Evolutionary conservation across 2,888 invertebrate species (phyloP), one percentile per base, ranked within the genome.

Genomic region (Drosophila eohydei): DNA sequence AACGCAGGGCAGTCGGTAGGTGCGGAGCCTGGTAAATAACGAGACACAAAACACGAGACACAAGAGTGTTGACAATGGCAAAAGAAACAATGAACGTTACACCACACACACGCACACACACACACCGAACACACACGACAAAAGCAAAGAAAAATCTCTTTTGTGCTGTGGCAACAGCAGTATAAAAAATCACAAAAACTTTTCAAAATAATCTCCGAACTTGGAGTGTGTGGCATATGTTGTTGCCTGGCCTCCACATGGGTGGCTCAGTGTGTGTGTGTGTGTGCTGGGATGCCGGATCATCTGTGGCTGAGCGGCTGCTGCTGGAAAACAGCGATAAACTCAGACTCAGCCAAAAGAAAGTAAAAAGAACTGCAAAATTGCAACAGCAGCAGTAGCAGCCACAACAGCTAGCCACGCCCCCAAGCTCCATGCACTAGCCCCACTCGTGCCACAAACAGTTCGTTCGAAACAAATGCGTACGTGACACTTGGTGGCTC

Each of bases 401-500:
- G 63, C 69, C 67, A 63, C 75, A 77, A 66, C 70, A 81, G 38
- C 59, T 50, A 28, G 67, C 59, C 80, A 66, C 55, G 50, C 68
- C 67, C 40, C 60, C 71, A 56, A 7, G 52, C 58, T 40, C 59
- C 52, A 40, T 28, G 43, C 30, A 16, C 16, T 46, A 30, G 44
- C 51, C 61, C 50, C 16, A 3, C 36, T 36, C 36, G 12, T 36
- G 4, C 30, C 30, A 4, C 30, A 57, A 65, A 48, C 67, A 71
- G 75, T 80, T 75, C 55, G 88, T 65, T 61, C 78, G 78, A 80
- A 89, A 86, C 89, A 90, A 90, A 91, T 90, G 89, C 83, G 90
- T 88, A 88, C 91, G 90, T 90, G 91, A 91, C 90, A 91, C 86
- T 86, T 84, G 90, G 86, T 89, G 90, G 89, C 80, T 83, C 81